Base-by-base conservation (phyloP, 92 coral and sea anemone species). In the Palythoa grandis region DNA sequence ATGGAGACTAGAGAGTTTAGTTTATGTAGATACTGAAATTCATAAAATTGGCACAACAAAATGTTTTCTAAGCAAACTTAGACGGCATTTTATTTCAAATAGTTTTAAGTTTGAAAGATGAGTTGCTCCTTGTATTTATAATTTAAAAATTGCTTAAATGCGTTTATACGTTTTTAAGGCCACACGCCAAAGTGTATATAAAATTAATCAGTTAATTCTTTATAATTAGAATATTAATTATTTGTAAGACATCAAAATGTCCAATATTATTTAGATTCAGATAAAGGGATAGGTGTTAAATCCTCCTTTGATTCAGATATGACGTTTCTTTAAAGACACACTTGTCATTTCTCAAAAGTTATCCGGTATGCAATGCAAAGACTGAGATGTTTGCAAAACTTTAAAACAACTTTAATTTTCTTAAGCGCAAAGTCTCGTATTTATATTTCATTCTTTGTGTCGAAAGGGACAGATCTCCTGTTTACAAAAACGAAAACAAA, bases 171-270 rank as follows among this genome's bases (percentile, higher is more conserved):
- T 12, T 9, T 19, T 15, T 23, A 65, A 9, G 12, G 22, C 11
- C 24, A 7, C 78, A 50, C 25, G 40, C 17, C 60, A 16, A 1
- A 50, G 9, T 5, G 63, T 52, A 24, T 50, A 65, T 74, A 9
- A 50, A 74, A 11, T 50, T 35, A 78, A 78, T 78, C 58, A 11
- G 66, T 61, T 60, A 78, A 38, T 40, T 29, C n/a, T n/a, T n/a
- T n/a, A n/a, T n/a, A n/a, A n/a, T n/a, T 60, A 78, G 37, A 61
- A 61, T 60, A 60, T 58, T 39, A 60, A 61, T 61, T 78, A 70
- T 78, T 61, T 70, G 19, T 38, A 78, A 22, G 19, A 61, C 11
- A 38, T 56, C 52, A 16, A 56, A 63, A 77, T 11, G 83, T 78
- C 72, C 25, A 47, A 48, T 61, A 13, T 19, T 58, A 4, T 58